Evolutionary conservation across 2,888 invertebrate species (phyloP).

Genomic region (Troides aeacus): DNA sequence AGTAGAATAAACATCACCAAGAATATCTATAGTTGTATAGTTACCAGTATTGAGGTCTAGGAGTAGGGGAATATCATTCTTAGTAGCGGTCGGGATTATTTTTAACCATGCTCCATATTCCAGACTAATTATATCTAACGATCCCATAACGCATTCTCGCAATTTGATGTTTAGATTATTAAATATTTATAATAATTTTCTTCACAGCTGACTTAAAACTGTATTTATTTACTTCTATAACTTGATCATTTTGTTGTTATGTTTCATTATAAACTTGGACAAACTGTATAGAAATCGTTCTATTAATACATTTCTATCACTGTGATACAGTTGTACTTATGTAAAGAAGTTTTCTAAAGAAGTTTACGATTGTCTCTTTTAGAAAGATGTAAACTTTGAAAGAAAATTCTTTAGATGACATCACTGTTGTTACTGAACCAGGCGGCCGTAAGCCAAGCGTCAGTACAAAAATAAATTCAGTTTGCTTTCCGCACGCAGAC

Average conservation of each 20-base stretch:
- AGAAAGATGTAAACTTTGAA: too few species aligned
- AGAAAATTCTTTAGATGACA: conserved; percentile 1
- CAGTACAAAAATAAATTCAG: conserved; percentile 8
- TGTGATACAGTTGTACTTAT: too few species aligned
- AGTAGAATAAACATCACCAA: neutral
- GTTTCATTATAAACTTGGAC: too few species aligned
- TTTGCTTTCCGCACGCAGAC: neutral
- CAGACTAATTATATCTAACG: conserved; percentile 7
- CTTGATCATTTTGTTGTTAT: too few species aligned
- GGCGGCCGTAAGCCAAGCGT: conserved; percentile 10
- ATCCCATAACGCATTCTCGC: conserved; percentile 1
- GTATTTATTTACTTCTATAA: too few species aligned
- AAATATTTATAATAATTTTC: neutral
- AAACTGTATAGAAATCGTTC: too few species aligned
- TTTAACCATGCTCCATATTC: conserved; percentile 17
- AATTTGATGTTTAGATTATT: neutral
- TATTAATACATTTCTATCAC: too few species aligned
- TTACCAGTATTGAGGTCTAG: neutral
- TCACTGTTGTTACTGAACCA: conserved; percentile 5
- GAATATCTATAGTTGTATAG: neutral
- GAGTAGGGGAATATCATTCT: neutral
- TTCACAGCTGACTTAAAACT: too few species aligned
- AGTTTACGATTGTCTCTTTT: neutral
- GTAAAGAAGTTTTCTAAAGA: too few species aligned
- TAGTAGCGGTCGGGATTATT: conserved; percentile 9